Base-by-base conservation (phyloP, 2,888 invertebrate genomes). In the Petrolisthes manimaculis region DNA sequence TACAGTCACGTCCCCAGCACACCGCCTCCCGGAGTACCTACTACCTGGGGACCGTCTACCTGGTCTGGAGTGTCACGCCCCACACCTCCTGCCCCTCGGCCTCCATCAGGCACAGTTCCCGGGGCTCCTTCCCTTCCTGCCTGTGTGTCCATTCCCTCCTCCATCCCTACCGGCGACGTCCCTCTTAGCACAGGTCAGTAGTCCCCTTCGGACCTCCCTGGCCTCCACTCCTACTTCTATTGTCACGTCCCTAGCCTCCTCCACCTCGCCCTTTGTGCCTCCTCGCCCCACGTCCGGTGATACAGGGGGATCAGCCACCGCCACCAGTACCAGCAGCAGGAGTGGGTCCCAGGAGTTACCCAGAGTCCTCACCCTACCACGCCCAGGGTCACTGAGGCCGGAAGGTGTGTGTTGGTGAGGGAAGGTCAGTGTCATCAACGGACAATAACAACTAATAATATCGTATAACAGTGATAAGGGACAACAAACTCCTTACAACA, bases 361-460 rank as follows among this genome's bases (percentile, higher is more conserved):
- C 74, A 80, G 81, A 83, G 54, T 67, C 18, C 78, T 86, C 69
- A 61, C 83, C 21, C 67, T 86, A 54, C 54, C 86, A 8, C 83
- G 86, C 37, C 83, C 86, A 3, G 71, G 69, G 55, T 83, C 86
- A 54, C 83, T 86, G n/a, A 53, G 86, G 83, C 78, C 83, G 6
- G 86, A 86, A 77, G 86, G 86, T 18, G 86, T 86, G 37, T 86
- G 86, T 61, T 86, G 86, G 86, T 86, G 86, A 86, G 77, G 82
- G 53, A 2, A 53, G 67, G 56, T n/a, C 5, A 71, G 71, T 18
- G n/a, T 18, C 14, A 71, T 71, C 5, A 71, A 71, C 71, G 61
- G 61, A 14, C 6, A 61, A 61, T 61, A 14, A 61, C 61, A 9
- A 6, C 14, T 14, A 61, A 61, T 71, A n/a, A n/a, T n/a, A n/a